Evolutionary conservation across 2,888 invertebrate species (phyloP).

Genomic region (Cheilosia vulpina): DNA sequence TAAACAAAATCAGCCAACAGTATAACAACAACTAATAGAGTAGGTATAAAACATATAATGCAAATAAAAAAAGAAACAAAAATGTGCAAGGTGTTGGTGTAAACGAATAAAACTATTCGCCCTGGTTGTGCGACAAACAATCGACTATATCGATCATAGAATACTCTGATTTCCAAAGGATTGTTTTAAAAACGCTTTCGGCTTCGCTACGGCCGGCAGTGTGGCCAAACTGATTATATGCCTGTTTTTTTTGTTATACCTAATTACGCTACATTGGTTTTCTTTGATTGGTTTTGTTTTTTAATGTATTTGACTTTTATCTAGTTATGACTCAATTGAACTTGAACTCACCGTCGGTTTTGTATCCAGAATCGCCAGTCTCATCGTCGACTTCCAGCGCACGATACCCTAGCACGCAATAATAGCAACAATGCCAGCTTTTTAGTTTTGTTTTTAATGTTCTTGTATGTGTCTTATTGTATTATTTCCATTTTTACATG

Average conservation of each 20-base stretch:
- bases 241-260: not conserved
- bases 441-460: constrained; percentile 53
- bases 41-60: not conserved
- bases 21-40: not conserved
- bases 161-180: not conserved
- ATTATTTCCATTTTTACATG: constrained; percentile 46
- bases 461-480: constrained; percentile 55
- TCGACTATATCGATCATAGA: not conserved
- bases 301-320: constrained; percentile 25
- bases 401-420: constrained; percentile 72
- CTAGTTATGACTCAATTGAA: constrained; percentile 58
- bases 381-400: constrained; percentile 74
- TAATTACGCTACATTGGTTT: constrained; percentile 1
- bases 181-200: constrained; percentile 14
- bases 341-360: constrained; percentile 75
- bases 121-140: not conserved
- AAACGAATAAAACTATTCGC: not conserved
- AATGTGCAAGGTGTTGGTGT: constrained; percentile 2
- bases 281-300: not conserved
- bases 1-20: not conserved
- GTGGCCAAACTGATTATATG: not conserved
- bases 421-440: constrained; percentile 66
- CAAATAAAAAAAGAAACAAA: not conserved
- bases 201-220: not conserved
- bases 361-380: constrained; percentile 71